Base-by-base conservation (phyloP, 2,113 vertebrate genomes). In the Lagopus muta region DNA sequence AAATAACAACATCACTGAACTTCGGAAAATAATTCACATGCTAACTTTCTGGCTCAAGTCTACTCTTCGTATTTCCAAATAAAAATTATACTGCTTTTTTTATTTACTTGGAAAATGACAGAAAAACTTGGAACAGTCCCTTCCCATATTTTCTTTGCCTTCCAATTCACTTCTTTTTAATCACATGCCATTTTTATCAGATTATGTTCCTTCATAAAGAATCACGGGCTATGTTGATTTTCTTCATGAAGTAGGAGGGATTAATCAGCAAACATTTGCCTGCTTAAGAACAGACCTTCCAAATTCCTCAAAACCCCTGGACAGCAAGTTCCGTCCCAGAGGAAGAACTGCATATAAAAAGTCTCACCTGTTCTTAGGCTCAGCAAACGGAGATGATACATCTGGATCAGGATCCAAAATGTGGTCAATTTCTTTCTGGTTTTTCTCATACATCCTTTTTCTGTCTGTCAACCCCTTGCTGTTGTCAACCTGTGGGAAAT, bases 291-390 rank as follows among this genome's bases (percentile, higher is more conserved):
- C 0, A 0, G 38, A 32, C 36, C 43, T 60, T 71, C 73, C 54
- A n/a, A n/a, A 47, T 50, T 80, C 32, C 40, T 65, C 80, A 34
- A 21, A 62, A 32, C 11, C 74, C 25, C 38, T 22, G 22, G 54
- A 70, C 38, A 88, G 4, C 47, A 72, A 22, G 48, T 52, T 50
- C 45, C 62, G 36, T 86, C 64, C 22, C 42, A 74, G 38, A 69
- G 2, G 27, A 80, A 95, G 60, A 88, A 32, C 42, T 40, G 50
- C 42, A 74, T 13, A 27, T 38, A 65, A 75, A 83, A 90, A 24
- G 0, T 55, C 94, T 97, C 88, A 99, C 99, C 99, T 99, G 97
- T 92, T 99, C 97, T 98, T 98, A 85, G 98, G 98, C 83, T 99
- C 99, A 40, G 98, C 95, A 91, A 98, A 99, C 0, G 99, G 99